These are phyloP conservation scores for Hippoglossus stenolepis DNA, from an alignment of 2,113 vertebrate species.

Conservation along the genomic window DNA sequence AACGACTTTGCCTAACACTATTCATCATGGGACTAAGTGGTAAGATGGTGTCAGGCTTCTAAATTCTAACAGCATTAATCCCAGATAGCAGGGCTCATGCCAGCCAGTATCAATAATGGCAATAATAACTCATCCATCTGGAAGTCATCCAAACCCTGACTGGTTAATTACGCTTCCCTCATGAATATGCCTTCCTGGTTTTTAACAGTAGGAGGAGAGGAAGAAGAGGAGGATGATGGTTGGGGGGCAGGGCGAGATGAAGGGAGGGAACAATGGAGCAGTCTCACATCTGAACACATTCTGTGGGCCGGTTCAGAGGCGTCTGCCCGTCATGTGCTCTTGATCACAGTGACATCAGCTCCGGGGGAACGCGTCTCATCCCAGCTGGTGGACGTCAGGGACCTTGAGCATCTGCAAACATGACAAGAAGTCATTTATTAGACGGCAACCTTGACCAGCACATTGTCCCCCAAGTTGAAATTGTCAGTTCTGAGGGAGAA, in stretches of 20 bases:
- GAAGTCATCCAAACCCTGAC: constrained; percentile 76
- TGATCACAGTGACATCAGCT: constrained; percentile 59
- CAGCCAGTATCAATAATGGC: constrained; percentile 84
- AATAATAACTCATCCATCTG: constrained; percentile 83
- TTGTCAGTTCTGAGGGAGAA: constrained; percentile 52
- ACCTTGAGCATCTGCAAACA: constrained; percentile 72
- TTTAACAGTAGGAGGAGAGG: constrained; percentile 60
- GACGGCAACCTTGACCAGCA: constrained; percentile 74
- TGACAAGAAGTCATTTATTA: constrained; percentile 78
- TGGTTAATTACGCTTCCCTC: constrained; percentile 80
- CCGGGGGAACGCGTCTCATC: constrained; percentile 28
- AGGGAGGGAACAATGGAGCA: constrained; percentile 36
- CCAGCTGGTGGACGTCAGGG: constrained; percentile 57
- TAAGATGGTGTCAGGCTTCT: constrained; percentile 79
- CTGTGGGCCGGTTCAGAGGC: constrained; percentile 53
- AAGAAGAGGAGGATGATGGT: constrained; percentile 7
- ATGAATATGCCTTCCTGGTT: constrained; percentile 79
- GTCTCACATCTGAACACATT: constrained; percentile 34
- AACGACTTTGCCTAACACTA: constrained; percentile 79
- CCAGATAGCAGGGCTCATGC: constrained; percentile 76
- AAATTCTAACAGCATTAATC: constrained; percentile 84
- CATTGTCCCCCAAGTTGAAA: constrained; percentile 65
- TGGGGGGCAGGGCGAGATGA: constrained; percentile 4
- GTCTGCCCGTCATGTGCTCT: constrained; percentile 45
- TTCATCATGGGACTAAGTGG: constrained; percentile 84